phyloP scores from a whole-genome alignment of 2,888 invertebrate species.

The Pegoplata infirma region DNA sequence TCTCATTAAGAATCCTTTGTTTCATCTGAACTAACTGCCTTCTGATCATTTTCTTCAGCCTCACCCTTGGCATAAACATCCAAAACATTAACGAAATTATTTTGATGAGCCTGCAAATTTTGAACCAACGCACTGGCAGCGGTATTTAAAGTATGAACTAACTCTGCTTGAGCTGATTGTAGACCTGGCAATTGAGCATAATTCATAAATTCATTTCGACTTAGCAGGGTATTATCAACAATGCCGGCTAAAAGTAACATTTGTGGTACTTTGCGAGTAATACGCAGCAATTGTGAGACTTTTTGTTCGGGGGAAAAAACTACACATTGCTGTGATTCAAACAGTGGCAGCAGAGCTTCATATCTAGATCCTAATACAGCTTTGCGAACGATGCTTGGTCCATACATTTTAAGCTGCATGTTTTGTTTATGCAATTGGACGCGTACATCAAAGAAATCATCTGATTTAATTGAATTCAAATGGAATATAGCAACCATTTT shows the following conservation, averaged over 20 bases:
- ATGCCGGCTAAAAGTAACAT: slow-evolving; percentile 88
- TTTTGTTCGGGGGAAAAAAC: slow-evolving; percentile 85
- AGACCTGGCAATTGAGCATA: slow-evolving; percentile 84
- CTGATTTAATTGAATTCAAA: slow-evolving; percentile 83
- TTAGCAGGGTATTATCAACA: slow-evolving; percentile 84
- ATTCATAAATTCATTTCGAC: slow-evolving; percentile 83
- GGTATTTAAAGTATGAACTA: slow-evolving; percentile 84
- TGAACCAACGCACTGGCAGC: slow-evolving; percentile 83
- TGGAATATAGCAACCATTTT: slow-evolving; percentile 86
- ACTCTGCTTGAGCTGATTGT: slow-evolving; percentile 82
- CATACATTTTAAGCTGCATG: slow-evolving; percentile 85
- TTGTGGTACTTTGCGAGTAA: slow-evolving; percentile 85
- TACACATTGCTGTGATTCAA: slow-evolving; percentile 82
- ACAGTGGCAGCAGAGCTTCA: slow-evolving; percentile 83
- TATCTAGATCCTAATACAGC: slow-evolving; percentile 85
- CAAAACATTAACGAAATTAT: slow-evolving; percentile 83
- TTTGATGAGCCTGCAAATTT: slow-evolving; percentile 85
- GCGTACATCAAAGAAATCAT: slow-evolving; percentile 83
- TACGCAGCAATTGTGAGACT: slow-evolving; percentile 81
- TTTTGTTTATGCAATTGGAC: slow-evolving; percentile 82
- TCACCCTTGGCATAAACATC: slow-evolving; percentile 79
- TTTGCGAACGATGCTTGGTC: slow-evolving; percentile 82
- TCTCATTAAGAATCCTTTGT: neutral
- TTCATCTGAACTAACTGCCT: slow-evolving; percentile 14
- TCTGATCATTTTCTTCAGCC: neutral